These are phyloP conservation scores for Cettia cetti DNA, from an alignment of 2,113 vertebrate genomes.

Conservation along the genomic window DNA sequence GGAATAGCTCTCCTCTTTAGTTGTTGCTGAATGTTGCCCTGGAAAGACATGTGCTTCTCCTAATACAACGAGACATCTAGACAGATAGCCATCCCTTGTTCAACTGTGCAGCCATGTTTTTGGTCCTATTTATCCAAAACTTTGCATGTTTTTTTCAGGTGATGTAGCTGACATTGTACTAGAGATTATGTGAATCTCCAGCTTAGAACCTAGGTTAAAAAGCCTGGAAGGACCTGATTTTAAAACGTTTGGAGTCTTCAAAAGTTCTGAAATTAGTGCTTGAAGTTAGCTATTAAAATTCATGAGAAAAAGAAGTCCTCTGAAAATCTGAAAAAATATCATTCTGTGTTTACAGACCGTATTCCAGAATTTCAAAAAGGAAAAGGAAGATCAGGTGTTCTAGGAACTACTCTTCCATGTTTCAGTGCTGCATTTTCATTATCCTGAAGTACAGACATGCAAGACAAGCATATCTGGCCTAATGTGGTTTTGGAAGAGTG, in stretches of 20 bases:
- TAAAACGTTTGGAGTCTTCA: not conserved
- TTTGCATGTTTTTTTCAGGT: not conserved
- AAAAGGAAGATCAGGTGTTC: not conserved
- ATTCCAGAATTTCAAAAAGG: not conserved
- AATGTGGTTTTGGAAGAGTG: conserved; percentile 9
- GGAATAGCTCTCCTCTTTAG: not conserved
- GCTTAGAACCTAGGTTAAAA: not conserved
- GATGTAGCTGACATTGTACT: not conserved
- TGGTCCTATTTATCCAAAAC: not conserved
- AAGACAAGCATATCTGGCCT: not conserved
- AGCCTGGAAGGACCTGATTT: not conserved
- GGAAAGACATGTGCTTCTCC: not conserved
- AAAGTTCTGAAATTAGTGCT: not conserved
- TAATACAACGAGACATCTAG: not conserved
- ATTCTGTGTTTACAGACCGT: not conserved
- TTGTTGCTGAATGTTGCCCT: not conserved
- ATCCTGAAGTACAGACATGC: conserved; percentile 13
- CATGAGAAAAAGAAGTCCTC: not conserved
- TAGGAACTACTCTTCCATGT: not conserved
- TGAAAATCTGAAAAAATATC: not conserved
- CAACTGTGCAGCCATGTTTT: not conserved
- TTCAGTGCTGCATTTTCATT: conserved; percentile 6
- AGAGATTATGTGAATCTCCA: not conserved
- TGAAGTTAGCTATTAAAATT: not conserved
- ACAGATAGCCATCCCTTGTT: not conserved